phyloP scores from a whole-genome alignment of 2,888 invertebrate species.

The Zaprionus obscuricornis region DNA sequence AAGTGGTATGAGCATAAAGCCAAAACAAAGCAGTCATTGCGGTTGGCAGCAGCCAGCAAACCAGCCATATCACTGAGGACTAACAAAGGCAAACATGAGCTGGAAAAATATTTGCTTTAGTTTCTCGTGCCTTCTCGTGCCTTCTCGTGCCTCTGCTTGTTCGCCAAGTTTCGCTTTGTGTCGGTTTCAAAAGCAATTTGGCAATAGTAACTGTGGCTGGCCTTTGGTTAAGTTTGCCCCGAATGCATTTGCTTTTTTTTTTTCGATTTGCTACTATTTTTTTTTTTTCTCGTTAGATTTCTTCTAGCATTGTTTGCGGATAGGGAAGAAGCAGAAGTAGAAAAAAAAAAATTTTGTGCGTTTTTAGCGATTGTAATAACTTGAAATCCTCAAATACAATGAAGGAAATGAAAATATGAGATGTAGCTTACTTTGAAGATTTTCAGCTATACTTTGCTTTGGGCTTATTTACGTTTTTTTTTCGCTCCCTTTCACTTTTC shows the following conservation, averaged over 20 bases:
- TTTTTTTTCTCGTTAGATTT: no score
- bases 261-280: slow-evolving; percentile 4
- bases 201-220: slow-evolving; percentile 2
- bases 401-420: slow-evolving; percentile 36
- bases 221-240: background rate
- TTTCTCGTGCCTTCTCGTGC: background rate
- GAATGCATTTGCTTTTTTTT: slow-evolving; percentile 25
- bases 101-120: slow-evolving; percentile 22
- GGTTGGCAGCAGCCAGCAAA: slow-evolving; percentile 32
- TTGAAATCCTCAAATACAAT: slow-evolving; percentile 35
- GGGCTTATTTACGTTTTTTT: slow-evolving; percentile 3
- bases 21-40: slow-evolving; percentile 15
- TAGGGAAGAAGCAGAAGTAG: background rate
- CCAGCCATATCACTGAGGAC: background rate
- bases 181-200: slow-evolving; percentile 34
- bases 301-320: background rate
- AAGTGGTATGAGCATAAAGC: background rate
- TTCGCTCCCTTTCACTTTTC: background rate
- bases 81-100: slow-evolving; percentile 21
- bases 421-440: slow-evolving; percentile 37
- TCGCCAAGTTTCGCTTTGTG: slow-evolving; percentile 14
- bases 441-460: slow-evolving; percentile 15
- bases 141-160: background rate
- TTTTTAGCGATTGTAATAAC: slow-evolving; percentile 19
- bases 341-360: background rate